These are phyloP conservation scores for Linnaemya vulpina DNA, from an alignment of 2,888 invertebrate species.

Conservation along the genomic window DNA sequence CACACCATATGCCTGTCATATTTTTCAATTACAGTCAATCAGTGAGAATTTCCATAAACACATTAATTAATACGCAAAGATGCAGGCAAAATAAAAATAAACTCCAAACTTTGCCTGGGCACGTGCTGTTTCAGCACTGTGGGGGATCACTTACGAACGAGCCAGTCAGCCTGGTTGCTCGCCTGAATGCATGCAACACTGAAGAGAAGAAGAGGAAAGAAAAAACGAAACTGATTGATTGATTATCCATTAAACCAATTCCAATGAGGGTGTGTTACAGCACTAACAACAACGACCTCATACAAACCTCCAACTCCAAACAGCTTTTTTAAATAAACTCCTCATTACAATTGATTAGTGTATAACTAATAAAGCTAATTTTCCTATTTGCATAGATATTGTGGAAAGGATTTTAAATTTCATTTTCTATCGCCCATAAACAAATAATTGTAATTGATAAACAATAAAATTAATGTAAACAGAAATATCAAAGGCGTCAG, in stretches of 20 bases:
- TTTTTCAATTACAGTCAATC: slow-evolving; percentile 53
- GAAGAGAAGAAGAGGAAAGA: neutral
- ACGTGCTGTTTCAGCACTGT: slow-evolving; percentile 65
- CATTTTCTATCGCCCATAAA: slow-evolving; percentile 21
- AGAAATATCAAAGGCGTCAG: slow-evolving; percentile 42
- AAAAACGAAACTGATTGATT: slow-evolving; percentile 57
- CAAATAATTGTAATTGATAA: slow-evolving; percentile 44
- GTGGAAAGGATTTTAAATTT: slow-evolving; percentile 2
- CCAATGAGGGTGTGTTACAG: neutral
- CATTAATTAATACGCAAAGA: slow-evolving; percentile 51
- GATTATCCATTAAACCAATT: slow-evolving; percentile 49
- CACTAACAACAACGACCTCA: slow-evolving; percentile 4
- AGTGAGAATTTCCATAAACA: slow-evolving; percentile 58
- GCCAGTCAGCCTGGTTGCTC: neutral
- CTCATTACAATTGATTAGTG: neutral
- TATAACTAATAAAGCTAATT: slow-evolving; percentile 42
- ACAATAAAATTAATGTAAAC: slow-evolving; percentile 27
- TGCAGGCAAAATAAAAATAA: slow-evolving; percentile 27
- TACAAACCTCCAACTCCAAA: slow-evolving; percentile 13
- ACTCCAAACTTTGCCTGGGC: slow-evolving; percentile 15
- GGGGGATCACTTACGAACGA: slow-evolving; percentile 48
- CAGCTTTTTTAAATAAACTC: neutral
- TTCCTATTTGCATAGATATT: slow-evolving; percentile 15
- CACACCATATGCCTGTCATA: slow-evolving; percentile 56
- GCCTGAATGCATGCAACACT: slow-evolving; percentile 21